These are phyloP conservation scores for Melikaiella ostensackeni DNA, from an alignment of 2,888 invertebrate species.

Conservation along the genomic window DNA sequence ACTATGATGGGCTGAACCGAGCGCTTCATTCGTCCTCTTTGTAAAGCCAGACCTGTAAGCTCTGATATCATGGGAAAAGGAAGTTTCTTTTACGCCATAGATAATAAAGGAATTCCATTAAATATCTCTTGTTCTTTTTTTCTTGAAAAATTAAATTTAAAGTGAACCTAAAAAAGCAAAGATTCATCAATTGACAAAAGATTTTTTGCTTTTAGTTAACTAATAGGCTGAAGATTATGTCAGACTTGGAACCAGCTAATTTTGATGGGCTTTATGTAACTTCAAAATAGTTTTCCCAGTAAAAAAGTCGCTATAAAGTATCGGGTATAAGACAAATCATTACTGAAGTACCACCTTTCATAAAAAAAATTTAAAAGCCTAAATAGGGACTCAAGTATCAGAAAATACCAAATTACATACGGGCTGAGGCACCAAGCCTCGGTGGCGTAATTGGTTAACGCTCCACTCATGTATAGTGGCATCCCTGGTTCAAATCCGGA, in stretches of 20 bases:
- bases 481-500: too few species aligned
- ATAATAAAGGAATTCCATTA: constrained; percentile 6
- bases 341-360: too few species aligned
- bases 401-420: too few species aligned
- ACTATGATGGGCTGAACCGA: constrained; percentile 1
- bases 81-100: constrained; percentile 8
- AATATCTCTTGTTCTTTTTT: not conserved
- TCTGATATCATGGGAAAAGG: not conserved
- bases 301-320: too few species aligned
- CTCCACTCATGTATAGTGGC: too few species aligned
- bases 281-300: not conserved
- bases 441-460: too few species aligned
- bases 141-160: not conserved
- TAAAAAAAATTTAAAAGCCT: too few species aligned
- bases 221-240: not conserved
- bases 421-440: too few species aligned
- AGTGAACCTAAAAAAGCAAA: not conserved
- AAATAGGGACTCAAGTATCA: too few species aligned
- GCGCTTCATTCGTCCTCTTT: not conserved
- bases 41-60: not conserved
- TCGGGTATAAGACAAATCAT: too few species aligned
- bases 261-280: not conserved
- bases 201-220: not conserved
- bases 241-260: not conserved
- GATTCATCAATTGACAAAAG: not conserved